Conservation (phyloP, 2,797 vertebrate genomes). For the Sorex maritimensis region DNA sequence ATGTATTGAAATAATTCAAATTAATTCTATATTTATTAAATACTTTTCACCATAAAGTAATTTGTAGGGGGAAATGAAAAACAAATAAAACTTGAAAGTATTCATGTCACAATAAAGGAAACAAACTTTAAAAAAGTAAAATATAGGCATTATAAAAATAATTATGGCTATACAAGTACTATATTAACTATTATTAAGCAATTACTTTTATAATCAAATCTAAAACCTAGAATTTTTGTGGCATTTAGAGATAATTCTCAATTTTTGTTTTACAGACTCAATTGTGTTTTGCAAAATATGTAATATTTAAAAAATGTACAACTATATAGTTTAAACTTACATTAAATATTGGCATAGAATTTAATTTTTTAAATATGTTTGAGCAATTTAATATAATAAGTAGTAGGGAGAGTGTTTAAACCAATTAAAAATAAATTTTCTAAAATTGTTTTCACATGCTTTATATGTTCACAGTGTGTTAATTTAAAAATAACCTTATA, state of each 20-base stretch:
- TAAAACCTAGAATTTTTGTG: background rate
- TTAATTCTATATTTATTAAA: background rate
- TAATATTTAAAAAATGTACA: conserved; percentile 44
- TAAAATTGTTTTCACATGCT: conserved; percentile 29
- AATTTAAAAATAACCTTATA: conserved; percentile 58
- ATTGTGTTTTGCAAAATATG: background rate
- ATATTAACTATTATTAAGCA: background rate
- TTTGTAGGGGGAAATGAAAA: background rate
- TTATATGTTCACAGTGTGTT: conserved; percentile 34
- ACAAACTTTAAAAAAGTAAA: background rate
- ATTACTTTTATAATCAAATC: conserved; percentile 15
- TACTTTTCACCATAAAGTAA: background rate
- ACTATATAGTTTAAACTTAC: conserved; percentile 20
- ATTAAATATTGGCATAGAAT: conserved; percentile 28
- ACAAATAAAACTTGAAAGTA: conserved; percentile 2
- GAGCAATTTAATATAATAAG: background rate
- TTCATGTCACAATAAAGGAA: background rate
- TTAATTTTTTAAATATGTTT: conserved; percentile 33
- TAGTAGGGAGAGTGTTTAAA: conserved; percentile 37
- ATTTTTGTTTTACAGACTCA: conserved; percentile 19
- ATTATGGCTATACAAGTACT: background rate
- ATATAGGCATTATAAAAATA: background rate
- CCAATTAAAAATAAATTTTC: conserved; percentile 52
- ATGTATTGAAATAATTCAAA: too few relatives aligned
- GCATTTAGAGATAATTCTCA: conserved; percentile 5